Percentiles rank a stretch among this genome's conserved stretches.
Evolutionary conservation across 2,888 invertebrate genomes (phyloP).

Genomic region (Amphipoea oculea): DNA sequence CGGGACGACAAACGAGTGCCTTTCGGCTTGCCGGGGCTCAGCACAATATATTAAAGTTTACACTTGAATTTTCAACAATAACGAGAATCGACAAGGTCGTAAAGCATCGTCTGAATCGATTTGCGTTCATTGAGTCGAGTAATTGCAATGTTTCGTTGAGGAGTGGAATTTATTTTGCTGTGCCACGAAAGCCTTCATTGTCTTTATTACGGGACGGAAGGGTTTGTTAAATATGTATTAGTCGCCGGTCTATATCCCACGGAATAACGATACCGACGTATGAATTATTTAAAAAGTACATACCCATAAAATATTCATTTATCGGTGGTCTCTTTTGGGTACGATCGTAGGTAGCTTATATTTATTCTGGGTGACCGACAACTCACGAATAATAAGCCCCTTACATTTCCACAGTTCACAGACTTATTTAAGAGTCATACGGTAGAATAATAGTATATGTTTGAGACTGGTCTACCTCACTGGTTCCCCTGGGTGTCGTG

Average conservation of each 20-base stretch:
- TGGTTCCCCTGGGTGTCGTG: constrained; percentile 31
- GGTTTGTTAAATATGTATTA: constrained; percentile 81
- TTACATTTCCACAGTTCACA: constrained; percentile 17
- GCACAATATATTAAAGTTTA: constrained; percentile 68
- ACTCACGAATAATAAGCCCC: constrained; percentile 25
- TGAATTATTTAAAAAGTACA: constrained; percentile 77
- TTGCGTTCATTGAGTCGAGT: constrained; percentile 84
- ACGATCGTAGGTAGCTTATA: constrained; percentile 34
- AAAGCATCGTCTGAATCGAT: constrained; percentile 81
- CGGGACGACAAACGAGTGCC: constrained; percentile 80
- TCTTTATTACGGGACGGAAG: constrained; percentile 74
- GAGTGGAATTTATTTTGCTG: constrained; percentile 77
- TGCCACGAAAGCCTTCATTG: constrained; percentile 74
- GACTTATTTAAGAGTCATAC: constrained; percentile 15
- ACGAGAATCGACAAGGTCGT: constrained; percentile 76
- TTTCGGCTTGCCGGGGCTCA: constrained; percentile 63
- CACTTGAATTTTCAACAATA: constrained; percentile 74
- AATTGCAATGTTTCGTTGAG: constrained; percentile 82
- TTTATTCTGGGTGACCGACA: constrained; percentile 45
- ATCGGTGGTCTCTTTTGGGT: constrained; percentile 63
- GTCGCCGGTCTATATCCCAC: constrained; percentile 71
- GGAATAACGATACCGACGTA: constrained; percentile 72
- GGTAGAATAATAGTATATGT: constrained; percentile 1
- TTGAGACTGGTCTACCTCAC: constrained; percentile 34
- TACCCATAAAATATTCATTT: constrained; percentile 72